Evolutionary conservation across 2,888 invertebrate species (phyloP).

Genomic region (Drosophila paracracens): DNA sequence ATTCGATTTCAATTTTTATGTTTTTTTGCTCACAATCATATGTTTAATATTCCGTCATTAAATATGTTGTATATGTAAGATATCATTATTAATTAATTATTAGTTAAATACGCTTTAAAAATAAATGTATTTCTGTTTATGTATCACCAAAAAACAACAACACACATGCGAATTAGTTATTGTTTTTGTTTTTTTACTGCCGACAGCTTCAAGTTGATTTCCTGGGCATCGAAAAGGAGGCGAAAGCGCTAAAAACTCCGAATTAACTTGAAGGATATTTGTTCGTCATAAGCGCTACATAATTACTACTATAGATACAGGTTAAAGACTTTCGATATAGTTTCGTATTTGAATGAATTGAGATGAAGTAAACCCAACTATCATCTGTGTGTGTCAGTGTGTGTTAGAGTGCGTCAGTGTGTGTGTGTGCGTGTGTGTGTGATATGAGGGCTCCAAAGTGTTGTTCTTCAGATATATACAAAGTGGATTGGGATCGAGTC

Average conservation of each 20-base stretch:
- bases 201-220: slow-evolving; percentile 27
- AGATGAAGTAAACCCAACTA: slow-evolving; percentile 1
- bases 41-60: slow-evolving; percentile 71
- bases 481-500: slow-evolving; percentile 2
- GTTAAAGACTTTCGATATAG: slow-evolving; percentile 12
- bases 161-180: slow-evolving; percentile 66
- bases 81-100: slow-evolving; percentile 35
- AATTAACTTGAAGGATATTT: slow-evolving; percentile 13
- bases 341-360: slow-evolving; percentile 3
- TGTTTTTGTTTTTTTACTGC: slow-evolving; percentile 41
- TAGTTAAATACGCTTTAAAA: slow-evolving; percentile 66
- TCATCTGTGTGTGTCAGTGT: not conserved
- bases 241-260: slow-evolving; percentile 31
- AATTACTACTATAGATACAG: slow-evolving; percentile 10
- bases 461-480: slow-evolving; percentile 22
- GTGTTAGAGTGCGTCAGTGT: too few relatives aligned
- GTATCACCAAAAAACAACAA: slow-evolving; percentile 65
- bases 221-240: slow-evolving; percentile 29
- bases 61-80: slow-evolving; percentile 61
- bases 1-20: slow-evolving; percentile 13
- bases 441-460: slow-evolving; percentile 12
- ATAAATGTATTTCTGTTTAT: slow-evolving; percentile 57
- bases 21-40: slow-evolving; percentile 66
- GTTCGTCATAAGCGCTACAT: slow-evolving; percentile 11
- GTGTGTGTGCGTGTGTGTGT: not conserved